Base-by-base conservation (phyloP, 2,797 vertebrate genomes). In the Platyrinchus mystaceus region DNA sequence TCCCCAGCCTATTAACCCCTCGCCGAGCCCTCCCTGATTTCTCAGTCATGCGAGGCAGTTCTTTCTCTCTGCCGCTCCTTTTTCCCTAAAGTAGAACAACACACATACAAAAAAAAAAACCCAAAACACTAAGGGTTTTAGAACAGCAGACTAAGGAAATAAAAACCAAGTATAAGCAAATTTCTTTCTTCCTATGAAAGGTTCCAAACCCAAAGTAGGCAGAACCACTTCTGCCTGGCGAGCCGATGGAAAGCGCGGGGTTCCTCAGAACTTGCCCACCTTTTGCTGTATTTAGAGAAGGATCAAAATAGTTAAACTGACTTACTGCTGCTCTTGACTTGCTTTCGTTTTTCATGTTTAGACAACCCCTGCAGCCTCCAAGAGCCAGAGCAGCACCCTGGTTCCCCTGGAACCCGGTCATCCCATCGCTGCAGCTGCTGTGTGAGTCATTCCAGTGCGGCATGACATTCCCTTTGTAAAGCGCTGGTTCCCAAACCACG, bases 171-270 rank as follows among this genome's bases (percentile, higher is more conserved):
- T 32, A 78, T 27, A 95, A 75, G 62, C 36, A 90, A 74, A 69
- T 79, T 75, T 90, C 28, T 83, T 78, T 75, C 84, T 88, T 95
- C 90, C 85, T 80, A 76, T 13, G 66, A 66, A 74, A 55, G 63
- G 43, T 78, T 96, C 91, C 84, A 96, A 96, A 97, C 50, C 71
- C 81, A 73, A 87, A 94, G 67, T 2, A 78, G 83, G 43, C 82
- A 91, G 82, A 90, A 46, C 77, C 43, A 41, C 68, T 94, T 81
- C 85, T 0, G 2, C 44, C 90, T 10, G 39, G 32, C 2, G 19
- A 81, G 68, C 62, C 6, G 2, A 67, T 13, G 52, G 59, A 73
- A 78, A 90, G 73, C 84, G 14, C 68, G 43, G 69, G 63, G 43
- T 5, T 92, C 79, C 73, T 49, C 69, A 34, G 44, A 81, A 50